Conservation (phyloP, 1,140 invertebrate genomes). For the Drosophila ohnishii region DNA sequence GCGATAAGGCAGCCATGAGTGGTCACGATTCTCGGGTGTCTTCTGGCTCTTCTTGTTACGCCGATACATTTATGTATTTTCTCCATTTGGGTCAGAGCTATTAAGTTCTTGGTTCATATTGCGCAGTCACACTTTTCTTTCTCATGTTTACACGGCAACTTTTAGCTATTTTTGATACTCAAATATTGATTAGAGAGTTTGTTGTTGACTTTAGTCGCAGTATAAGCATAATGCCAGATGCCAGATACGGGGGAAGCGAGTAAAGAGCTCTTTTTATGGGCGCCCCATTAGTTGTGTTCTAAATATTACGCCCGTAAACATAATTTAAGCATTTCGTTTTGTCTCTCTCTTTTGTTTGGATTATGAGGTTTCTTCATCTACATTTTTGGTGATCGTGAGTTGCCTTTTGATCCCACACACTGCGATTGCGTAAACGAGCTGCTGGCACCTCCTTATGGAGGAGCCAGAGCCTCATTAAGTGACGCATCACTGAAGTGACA, state of each 20-base stretch:
- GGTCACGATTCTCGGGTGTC: slow-evolving; percentile 39
- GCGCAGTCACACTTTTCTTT: slow-evolving; percentile 44
- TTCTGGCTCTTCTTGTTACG: slow-evolving; percentile 7
- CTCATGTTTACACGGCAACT: slow-evolving; percentile 36
- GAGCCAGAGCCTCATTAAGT: slow-evolving; percentile 9
- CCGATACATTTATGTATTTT: slow-evolving; percentile 19
- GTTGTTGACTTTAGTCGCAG: slow-evolving; percentile 19
- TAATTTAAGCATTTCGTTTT: slow-evolving; percentile 24
- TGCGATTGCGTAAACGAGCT: slow-evolving; percentile 34
- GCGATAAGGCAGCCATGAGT: slow-evolving; percentile 23
- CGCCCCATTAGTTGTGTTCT: slow-evolving; percentile 43
- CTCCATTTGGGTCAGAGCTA: slow-evolving; percentile 42
- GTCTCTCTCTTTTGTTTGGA: slow-evolving; percentile 22
- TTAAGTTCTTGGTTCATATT: slow-evolving; percentile 42
- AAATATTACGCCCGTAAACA: slow-evolving; percentile 32
- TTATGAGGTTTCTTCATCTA: slow-evolving; percentile 18
- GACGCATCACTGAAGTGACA: slow-evolving; percentile 44
- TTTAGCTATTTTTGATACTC: slow-evolving; percentile 40
- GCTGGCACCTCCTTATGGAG: slow-evolving; percentile 37
- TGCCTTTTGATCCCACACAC: slow-evolving; percentile 32
- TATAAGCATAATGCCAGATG: slow-evolving; percentile 18
- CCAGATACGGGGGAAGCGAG: slow-evolving; percentile 18
- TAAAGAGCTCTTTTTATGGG: slow-evolving; percentile 31
- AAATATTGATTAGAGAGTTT: slow-evolving; percentile 46
- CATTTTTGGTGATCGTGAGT: not conserved